These are phyloP conservation scores for Ips typographus DNA, from an alignment of 1,140 invertebrate species.

Conservation along the genomic window DNA sequence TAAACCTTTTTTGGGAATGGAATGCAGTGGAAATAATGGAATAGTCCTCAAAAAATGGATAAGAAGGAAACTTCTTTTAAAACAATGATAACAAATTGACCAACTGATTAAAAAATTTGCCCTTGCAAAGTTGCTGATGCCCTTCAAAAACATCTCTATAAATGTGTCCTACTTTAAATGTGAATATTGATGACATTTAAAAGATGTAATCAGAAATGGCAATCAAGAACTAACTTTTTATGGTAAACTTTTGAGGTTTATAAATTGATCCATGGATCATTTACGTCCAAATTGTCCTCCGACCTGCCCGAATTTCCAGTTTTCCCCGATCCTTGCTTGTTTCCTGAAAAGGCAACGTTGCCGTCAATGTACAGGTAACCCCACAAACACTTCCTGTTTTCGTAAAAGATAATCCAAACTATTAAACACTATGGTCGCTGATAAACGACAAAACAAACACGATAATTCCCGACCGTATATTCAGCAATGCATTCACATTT, in stretches of 20 bases:
- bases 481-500: neutral
- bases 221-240: neutral
- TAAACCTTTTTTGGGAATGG: too few relatives aligned
- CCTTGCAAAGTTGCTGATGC: neutral
- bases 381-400: neutral
- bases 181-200: neutral
- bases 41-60: too few relatives aligned
- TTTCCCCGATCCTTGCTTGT: neutral
- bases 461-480: neutral
- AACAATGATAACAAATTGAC: too few relatives aligned
- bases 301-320: neutral
- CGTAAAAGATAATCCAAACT: neutral
- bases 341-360: neutral
- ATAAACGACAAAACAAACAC: neutral
- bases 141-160: neutral
- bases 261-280: neutral
- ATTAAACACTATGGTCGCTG: neutral
- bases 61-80: too few relatives aligned
- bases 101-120: neutral
- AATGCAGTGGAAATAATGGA: too few relatives aligned
- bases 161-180: neutral
- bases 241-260: neutral
- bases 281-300: neutral
- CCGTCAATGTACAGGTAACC: neutral
- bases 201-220: neutral